Evolutionary conservation across 2,113 vertebrate species (phyloP), one percentile per base, ranked within the genome.

Genomic region (Paralichthys olivaceus): DNA sequence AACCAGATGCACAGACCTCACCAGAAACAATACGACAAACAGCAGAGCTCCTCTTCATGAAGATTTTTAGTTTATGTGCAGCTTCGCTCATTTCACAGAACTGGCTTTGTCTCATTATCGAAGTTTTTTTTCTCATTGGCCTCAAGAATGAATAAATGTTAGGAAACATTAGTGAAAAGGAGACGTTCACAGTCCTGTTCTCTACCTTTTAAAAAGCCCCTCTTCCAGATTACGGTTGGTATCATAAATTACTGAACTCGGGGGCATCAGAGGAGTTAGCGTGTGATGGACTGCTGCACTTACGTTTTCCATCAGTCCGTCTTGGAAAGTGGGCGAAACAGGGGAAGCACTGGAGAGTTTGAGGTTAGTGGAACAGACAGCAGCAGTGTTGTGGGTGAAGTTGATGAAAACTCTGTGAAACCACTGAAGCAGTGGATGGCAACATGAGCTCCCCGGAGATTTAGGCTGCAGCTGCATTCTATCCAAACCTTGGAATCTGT

Each of bases 81-180:
- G 15, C n/a, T n/a, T n/a, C n/a, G n/a, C n/a, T n/a, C n/a, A n/a
- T n/a, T n/a, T n/a, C n/a, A 34, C 3, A 5, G 22, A 8, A 32
- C 55, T 45, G 62, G 37, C 9, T 43, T 45, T 28, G 22, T 28
- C 77, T 26, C 23, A 70, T 74, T 2, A 7, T 80, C 9, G 59
- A 78, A 51, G 56, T 13, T 62, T 75, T 20, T 78, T 49, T 20
- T 49, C 60, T 83, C 76, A 79, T 64, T 74, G 74, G 72, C 53
- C 32, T 53, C 20, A 15, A 77, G 22, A n/a, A 56, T 13, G 12
- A 56, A 56, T 56, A 4, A 9, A n/a, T 51, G 20, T 20, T 51
- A n/a, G n/a, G n/a, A n/a, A n/a, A n/a, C n/a, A 22, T 87, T 51
- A 64, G 59, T 69, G 62, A 49, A 45, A 51, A 7, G 5, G 53